Conservation (phyloP, 2,113 vertebrate species). For the Labrus mixtus region DNA sequence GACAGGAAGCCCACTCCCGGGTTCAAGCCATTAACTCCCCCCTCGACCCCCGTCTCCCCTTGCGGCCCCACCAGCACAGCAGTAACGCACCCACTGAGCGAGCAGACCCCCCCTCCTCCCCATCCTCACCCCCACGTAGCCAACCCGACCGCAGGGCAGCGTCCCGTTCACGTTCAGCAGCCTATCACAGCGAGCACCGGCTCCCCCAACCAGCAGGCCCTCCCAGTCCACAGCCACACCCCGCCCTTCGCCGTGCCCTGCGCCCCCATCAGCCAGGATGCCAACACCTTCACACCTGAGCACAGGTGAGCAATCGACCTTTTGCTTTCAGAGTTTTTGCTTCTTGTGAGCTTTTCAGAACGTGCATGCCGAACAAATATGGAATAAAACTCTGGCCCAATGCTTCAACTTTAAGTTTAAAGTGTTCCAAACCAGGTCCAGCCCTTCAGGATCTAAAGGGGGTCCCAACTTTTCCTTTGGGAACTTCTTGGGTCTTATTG, state of each 20-base stretch:
- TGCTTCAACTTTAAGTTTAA: too few species aligned
- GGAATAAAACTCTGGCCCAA: not conserved
- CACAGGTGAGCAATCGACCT: constrained; percentile 86
- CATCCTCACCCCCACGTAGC: constrained; percentile 69
- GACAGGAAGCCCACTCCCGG: constrained; percentile 91
- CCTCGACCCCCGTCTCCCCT: constrained; percentile 90
- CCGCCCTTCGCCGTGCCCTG: constrained; percentile 90
- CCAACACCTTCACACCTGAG: constrained; percentile 88
- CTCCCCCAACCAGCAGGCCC: constrained; percentile 71
- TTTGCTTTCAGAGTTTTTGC: not conserved
- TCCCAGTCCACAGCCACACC: constrained; percentile 77
- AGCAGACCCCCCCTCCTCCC: constrained; percentile 73
- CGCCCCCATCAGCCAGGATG: constrained; percentile 88
- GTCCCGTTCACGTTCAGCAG: constrained; percentile 68
- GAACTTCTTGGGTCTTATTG: too few species aligned
- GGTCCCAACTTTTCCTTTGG: too few species aligned
- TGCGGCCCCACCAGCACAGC: constrained; percentile 69
- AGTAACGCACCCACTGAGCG: constrained; percentile 62
- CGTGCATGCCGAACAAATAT: too few species aligned
- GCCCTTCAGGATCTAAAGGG: too few species aligned
- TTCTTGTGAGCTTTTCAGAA: too few species aligned
- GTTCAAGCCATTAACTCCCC: constrained; percentile 96
- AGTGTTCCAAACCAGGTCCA: too few species aligned
- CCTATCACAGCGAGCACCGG: constrained; percentile 42
- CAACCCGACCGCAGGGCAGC: constrained; percentile 54